phyloP scores from a whole-genome alignment of 2,797 vertebrate species.

The Falco berigora region DNA sequence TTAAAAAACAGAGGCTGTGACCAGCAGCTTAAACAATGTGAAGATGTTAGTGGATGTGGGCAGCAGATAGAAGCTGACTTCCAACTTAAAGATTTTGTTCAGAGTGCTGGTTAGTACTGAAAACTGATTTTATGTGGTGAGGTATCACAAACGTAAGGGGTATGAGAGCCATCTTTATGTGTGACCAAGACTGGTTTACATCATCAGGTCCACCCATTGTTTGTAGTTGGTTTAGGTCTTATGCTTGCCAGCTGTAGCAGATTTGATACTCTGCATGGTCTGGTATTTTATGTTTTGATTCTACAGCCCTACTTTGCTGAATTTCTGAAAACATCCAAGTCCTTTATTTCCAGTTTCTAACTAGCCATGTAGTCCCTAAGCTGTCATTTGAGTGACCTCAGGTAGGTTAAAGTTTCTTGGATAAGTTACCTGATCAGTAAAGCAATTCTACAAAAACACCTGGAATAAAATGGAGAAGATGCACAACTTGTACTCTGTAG shows the following conservation, averaged over 20 bases:
- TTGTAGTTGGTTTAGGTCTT: neutral
- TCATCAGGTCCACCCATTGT: neutral
- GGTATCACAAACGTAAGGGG: neutral
- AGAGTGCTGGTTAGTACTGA: neutral
- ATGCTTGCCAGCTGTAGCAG: neutral
- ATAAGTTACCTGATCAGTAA: neutral
- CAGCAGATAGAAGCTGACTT: neutral
- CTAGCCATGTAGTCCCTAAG: neutral
- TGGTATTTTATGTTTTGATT: neutral
- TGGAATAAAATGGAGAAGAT: neutral
- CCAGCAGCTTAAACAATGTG: neutral
- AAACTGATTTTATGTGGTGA: neutral
- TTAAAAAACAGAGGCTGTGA: neutral
- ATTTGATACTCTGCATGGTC: neutral
- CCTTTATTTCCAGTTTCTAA: neutral
- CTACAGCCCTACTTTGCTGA: neutral
- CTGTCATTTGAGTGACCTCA: neutral
- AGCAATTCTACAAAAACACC: neutral
- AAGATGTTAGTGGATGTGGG: neutral
- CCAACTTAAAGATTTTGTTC: neutral
- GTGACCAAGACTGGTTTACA: neutral
- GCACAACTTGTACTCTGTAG: neutral
- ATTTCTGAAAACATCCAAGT: neutral
- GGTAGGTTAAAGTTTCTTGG: neutral
- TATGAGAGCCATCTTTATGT: neutral